phyloP scores from a whole-genome alignment of 2,113 vertebrate species.

The Saccopteryx leptura region DNA sequence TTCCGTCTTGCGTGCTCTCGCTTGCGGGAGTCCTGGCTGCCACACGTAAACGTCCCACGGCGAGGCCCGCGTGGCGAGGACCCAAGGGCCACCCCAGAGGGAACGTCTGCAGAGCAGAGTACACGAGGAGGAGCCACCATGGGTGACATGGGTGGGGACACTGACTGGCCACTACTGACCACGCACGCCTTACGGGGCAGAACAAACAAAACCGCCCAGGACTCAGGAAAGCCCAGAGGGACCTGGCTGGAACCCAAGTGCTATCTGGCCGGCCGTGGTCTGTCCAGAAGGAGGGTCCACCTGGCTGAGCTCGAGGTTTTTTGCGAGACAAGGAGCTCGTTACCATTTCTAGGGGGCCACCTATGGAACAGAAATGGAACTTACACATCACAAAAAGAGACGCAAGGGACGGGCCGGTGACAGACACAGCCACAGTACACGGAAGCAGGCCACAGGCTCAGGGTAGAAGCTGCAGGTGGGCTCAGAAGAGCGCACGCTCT shows the following conservation, averaged over 20 bases:
- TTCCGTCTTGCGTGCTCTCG: rapidly evolving
- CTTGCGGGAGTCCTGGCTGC: not conserved
- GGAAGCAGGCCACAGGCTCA: not conserved
- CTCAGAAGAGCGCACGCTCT: not conserved
- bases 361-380: not conserved
- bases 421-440: not conserved
- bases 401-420: not conserved
- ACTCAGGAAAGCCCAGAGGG: not conserved
- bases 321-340: not conserved
- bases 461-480: not conserved
- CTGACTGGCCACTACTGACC: not conserved
- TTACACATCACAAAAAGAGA: not conserved
- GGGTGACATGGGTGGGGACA: rapidly evolving
- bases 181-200: too few relatives aligned
- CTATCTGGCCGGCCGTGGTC: not conserved
- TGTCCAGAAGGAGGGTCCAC: too few relatives aligned
- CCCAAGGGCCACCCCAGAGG: not conserved
- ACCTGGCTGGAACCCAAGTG: rapidly evolving
- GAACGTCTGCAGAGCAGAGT: rapidly evolving
- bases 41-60: not conserved
- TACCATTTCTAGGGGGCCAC: too few relatives aligned
- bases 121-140: rapidly evolving
- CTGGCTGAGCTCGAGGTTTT: not conserved
- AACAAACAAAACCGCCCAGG: not conserved
- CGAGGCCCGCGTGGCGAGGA: rapidly evolving